phyloP scores from a whole-genome alignment of 1,140 invertebrate genomes.

The Trichoplusia ni region DNA sequence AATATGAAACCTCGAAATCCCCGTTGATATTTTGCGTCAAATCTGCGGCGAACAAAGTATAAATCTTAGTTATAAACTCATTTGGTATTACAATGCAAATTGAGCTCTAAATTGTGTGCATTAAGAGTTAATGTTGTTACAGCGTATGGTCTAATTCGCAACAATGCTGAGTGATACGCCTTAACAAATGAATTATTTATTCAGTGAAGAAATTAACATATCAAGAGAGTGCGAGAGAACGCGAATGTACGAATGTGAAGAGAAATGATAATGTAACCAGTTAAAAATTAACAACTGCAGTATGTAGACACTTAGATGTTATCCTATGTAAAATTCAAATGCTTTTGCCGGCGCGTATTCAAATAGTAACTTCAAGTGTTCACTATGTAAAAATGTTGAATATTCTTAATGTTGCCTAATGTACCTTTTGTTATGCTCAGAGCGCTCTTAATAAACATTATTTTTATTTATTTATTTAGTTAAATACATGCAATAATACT shows the following conservation, averaged over 20 bases:
- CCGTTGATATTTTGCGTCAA: constrained; percentile 19
- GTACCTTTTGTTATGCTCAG: no score
- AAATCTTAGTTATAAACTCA: constrained; percentile 33
- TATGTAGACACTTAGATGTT: no score
- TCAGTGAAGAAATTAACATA: constrained; percentile 74
- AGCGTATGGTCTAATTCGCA: constrained; percentile 16
- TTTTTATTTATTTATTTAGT: no score
- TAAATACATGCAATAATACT: no score
- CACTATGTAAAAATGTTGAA: no score
- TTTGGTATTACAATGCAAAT: constrained; percentile 9
- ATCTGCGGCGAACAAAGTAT: constrained; percentile 31
- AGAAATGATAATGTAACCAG: no score
- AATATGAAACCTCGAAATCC: constrained; percentile 31
- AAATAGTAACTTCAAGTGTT: no score
- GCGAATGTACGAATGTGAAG: constrained; percentile 25
- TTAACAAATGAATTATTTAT: constrained; percentile 77
- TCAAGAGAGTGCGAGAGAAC: constrained; percentile 56
- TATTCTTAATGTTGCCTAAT: no score
- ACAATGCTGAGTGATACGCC: constrained; percentile 66
- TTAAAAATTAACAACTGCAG: no score
- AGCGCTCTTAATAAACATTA: no score
- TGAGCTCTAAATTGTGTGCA: constrained; percentile 22
- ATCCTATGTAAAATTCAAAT: no score
- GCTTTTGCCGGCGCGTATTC: no score
- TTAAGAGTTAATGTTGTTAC: constrained; percentile 23